Evolutionary conservation across 2,797 vertebrate species (phyloP), one percentile per base, ranked within the genome.

Genomic region (Halcyon smyrnensis): DNA sequence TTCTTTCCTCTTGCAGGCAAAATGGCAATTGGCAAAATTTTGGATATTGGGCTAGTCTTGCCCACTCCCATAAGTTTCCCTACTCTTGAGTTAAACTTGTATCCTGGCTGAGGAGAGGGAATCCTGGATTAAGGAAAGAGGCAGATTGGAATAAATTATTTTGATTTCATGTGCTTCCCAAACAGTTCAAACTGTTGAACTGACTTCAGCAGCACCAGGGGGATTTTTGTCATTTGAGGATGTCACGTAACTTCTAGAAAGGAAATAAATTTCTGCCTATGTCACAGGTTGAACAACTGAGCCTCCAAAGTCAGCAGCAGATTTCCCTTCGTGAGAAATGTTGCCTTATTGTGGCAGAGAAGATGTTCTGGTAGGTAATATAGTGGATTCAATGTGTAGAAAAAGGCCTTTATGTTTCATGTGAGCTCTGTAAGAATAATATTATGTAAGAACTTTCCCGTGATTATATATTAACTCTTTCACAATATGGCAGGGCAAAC

Each of bases 291-390:
- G 41, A 63, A 30, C 15, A 36, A 7, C 7, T 1, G 56, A 59
- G 30, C 7, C 36, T 65, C 75, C 65, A 32, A 41, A 62, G 23
- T 17, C 45, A 43, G 39, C 28, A 48, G 37, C 3, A 16, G 39
- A 28, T 8, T 12, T 17, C 10, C 36, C 63, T 32, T 11, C 9
- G 15, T 12, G 51, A 84, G 39, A 45, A 17, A 19, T n/a, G 12
- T 13, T 54, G 45, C 45, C 32, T 73, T n/a, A 25, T 24, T 51
- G 41, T 0, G 1, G 48, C 1, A 2, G 10, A 9, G 50, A 9
- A 23, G 57, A 20, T 28, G n/a, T 59, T 46, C 60, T 80, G 25
- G 30, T 32, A n/a, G 20, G 36, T 32, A 46, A 80, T 0, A 0
- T 8, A 28, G 8, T 7, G 23, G 30, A 73, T 48, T 30, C 23